A percentile compares a stretch with the other conserved stretches of the same genome.
These are phyloP conservation scores for Cyprinodon variegatus DNA, from an alignment of 2,113 vertebrate species.

Conservation along the genomic window DNA sequence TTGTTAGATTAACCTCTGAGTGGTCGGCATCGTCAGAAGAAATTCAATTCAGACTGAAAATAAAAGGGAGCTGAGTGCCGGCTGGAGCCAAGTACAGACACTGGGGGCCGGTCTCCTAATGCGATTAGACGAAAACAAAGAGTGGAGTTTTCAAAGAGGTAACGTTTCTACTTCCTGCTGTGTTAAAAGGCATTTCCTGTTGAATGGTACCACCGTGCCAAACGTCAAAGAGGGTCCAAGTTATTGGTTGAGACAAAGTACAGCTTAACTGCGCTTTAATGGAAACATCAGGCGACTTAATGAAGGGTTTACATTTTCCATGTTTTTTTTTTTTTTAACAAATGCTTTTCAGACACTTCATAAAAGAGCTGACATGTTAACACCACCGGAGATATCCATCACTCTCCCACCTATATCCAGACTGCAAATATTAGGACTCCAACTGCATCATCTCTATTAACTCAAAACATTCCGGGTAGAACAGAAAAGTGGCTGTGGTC, in stretches of 20 bases:
- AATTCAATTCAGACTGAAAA: constrained; percentile 29
- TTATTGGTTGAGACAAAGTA: constrained; percentile 43
- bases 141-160: constrained; percentile 15
- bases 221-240: constrained; percentile 24
- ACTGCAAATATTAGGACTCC: not conserved
- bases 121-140: constrained; percentile 57
- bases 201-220: constrained; percentile 51
- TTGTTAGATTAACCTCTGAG: constrained; percentile 48
- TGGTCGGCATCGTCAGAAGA: constrained; percentile 16
- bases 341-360: not conserved
- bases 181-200: constrained; percentile 70
- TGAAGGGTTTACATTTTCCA: constrained; percentile 2
- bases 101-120: constrained; percentile 45
- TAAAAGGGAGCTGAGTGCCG: constrained; percentile 12
- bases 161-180: constrained; percentile 62
- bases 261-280: constrained; percentile 6
- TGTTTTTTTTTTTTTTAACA: not conserved
- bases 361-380: not conserved
- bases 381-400: constrained; percentile 3
- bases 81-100: constrained; percentile 50
- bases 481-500: constrained; percentile 33
- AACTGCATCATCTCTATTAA: constrained; percentile 21
- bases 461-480: constrained; percentile 44
- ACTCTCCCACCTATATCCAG: constrained; percentile 9
- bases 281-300: not conserved